A percentile compares a stretch with the other conserved stretches of the same genome.
These are phyloP conservation scores for Colius striatus DNA, from an alignment of 2,113 vertebrate species.

Conservation along the genomic window DNA sequence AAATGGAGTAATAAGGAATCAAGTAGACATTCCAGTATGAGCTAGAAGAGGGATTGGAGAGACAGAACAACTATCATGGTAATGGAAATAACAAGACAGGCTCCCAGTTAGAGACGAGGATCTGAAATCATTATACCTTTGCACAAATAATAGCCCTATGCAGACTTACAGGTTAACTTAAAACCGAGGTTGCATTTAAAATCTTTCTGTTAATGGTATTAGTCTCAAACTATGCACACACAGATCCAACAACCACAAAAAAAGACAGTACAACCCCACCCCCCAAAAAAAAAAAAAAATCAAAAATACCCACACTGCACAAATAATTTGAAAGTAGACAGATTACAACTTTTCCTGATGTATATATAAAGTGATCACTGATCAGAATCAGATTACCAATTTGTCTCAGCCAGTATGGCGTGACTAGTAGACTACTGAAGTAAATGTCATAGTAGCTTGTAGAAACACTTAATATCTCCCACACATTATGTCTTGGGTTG, in stretches of 20 bases:
- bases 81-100: neutral
- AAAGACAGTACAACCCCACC: fast-evolving
- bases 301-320: neutral
- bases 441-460: neutral
- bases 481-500: neutral
- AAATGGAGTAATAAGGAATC: neutral
- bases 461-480: neutral
- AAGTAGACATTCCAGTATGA: neutral
- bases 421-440: neutral
- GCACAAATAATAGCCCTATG: neutral
- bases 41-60: neutral
- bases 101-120: neutral
- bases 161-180: neutral
- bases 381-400: neutral
- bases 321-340: neutral
- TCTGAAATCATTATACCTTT: neutral
- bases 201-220: fast-evolving
- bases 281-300: neutral
- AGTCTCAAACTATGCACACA: neutral
- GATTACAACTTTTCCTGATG: neutral
- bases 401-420: neutral
- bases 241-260: no score
- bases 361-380: fast-evolving
- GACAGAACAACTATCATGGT: neutral
- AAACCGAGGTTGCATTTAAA: neutral